Conservation (phyloP, 2,113 vertebrate genomes). For the Nematolebias whitei region DNA sequence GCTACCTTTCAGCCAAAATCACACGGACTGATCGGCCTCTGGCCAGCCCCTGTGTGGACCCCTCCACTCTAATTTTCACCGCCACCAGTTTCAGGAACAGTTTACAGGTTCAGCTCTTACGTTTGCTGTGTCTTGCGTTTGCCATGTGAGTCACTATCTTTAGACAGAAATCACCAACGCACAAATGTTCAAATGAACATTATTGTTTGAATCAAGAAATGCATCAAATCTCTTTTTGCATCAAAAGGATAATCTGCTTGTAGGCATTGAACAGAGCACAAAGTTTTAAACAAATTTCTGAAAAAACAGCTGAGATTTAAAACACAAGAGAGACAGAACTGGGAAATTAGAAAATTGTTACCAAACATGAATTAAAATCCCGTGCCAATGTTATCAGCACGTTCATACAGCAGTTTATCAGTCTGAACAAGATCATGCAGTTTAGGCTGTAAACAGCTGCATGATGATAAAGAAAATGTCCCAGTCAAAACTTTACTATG, state of each 20-base stretch:
- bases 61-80: slow-evolving; percentile 51
- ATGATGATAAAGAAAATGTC: slow-evolving; percentile 58
- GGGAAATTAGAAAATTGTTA: slow-evolving; percentile 48
- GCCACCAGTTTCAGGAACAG: slow-evolving; percentile 60
- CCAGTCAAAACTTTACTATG: slow-evolving; percentile 43
- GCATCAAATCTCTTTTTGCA: slow-evolving; percentile 39
- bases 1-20: slow-evolving; percentile 74
- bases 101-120: slow-evolving; percentile 52
- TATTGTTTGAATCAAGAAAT: slow-evolving; percentile 37
- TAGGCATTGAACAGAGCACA: neutral
- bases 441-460: slow-evolving; percentile 65
- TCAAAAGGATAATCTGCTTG: slow-evolving; percentile 18
- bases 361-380: slow-evolving; percentile 46
- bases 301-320: slow-evolving; percentile 25
- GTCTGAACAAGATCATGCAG: slow-evolving; percentile 51
- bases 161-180: slow-evolving; percentile 41
- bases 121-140: slow-evolving; percentile 60
- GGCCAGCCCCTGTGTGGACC: slow-evolving; percentile 61
- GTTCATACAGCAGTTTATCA: slow-evolving; percentile 62
- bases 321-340: slow-evolving; percentile 44
- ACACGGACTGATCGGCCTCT: slow-evolving; percentile 54
- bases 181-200: slow-evolving; percentile 49
- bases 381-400: slow-evolving; percentile 34
- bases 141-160: slow-evolving; percentile 71
- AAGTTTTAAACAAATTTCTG: slow-evolving; percentile 33